These are phyloP conservation scores for Disparrhopalites patrizii DNA, from an alignment of 2,888 invertebrate species.

Conservation along the genomic window DNA sequence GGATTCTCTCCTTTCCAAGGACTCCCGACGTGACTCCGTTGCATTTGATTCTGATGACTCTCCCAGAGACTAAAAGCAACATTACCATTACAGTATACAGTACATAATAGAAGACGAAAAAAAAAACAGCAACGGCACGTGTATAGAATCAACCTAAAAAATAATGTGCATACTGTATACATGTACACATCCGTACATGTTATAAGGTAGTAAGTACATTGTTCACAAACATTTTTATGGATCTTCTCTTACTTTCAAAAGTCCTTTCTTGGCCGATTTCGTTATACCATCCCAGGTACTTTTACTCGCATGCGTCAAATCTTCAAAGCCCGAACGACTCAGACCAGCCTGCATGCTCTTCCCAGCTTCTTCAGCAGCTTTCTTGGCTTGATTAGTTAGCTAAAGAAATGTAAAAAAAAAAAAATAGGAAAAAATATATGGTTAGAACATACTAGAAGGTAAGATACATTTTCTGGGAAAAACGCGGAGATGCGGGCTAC, in stretches of 20 bases:
- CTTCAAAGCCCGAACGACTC: constrained; percentile 56
- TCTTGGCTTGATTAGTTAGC: constrained; percentile 82
- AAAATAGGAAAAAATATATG: not conserved
- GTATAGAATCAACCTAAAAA: not conserved
- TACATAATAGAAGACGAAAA: too few relatives aligned
- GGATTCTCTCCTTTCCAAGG: constrained; percentile 49
- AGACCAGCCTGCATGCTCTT: constrained; percentile 72
- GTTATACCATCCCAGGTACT: constrained; percentile 84
- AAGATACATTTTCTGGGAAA: not conserved
- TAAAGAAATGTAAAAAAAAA: constrained; percentile 51
- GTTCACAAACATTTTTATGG: not conserved
- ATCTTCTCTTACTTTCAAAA: constrained; percentile 63
- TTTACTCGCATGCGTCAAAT: constrained; percentile 83
- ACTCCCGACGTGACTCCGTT: constrained; percentile 33
- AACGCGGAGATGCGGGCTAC: too few relatives aligned
- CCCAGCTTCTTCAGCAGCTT: constrained; percentile 75
- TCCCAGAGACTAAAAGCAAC: constrained; percentile 53
- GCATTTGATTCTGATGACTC: constrained; percentile 52
- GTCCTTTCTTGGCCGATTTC: constrained; percentile 83
- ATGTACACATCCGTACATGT: not conserved
- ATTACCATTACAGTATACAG: not conserved
- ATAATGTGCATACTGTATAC: not conserved
- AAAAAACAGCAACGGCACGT: not conserved
- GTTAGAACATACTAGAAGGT: not conserved
- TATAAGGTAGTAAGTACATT: not conserved